Percentiles rank a stretch among this genome's conserved stretches.
Evolutionary conservation across 2,888 invertebrate genomes (phyloP).

Genomic region (Epirrhoe tristata): DNA sequence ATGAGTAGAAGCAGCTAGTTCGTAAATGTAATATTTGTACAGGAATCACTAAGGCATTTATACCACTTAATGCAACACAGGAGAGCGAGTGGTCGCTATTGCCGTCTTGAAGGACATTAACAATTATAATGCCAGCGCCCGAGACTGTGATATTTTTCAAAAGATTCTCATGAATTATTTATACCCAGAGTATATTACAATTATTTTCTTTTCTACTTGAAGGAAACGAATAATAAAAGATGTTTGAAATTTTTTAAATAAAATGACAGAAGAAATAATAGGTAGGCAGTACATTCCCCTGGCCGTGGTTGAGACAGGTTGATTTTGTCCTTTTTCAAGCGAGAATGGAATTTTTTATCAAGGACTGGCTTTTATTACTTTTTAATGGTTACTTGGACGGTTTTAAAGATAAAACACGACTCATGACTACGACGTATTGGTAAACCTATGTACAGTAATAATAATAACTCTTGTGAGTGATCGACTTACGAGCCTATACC

Average conservation of each 20-base stretch:
- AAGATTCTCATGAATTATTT: constrained; percentile 81
- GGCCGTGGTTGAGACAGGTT: constrained; percentile 24
- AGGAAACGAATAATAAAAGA: constrained; percentile 72
- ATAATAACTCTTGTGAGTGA: not conserved
- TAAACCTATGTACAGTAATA: not conserved
- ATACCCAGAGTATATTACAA: constrained; percentile 74
- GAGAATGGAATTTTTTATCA: constrained; percentile 33
- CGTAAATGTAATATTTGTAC: not conserved
- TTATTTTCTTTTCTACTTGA: constrained; percentile 75
- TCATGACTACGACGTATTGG: constrained; percentile 3
- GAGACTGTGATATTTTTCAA: constrained; percentile 72
- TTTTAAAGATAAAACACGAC: constrained; percentile 16
- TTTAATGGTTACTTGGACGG: constrained; percentile 25
- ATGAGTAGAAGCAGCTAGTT: no score
- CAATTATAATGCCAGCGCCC: constrained; percentile 78
- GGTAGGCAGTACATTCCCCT: constrained; percentile 30
- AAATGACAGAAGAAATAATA: constrained; percentile 43
- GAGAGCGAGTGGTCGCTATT: constrained; percentile 16
- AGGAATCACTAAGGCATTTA: not conserved
- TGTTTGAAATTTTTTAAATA: constrained; percentile 54
- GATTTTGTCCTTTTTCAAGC: constrained; percentile 33
- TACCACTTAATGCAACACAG: constrained; percentile 48
- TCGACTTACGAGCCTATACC: no score
- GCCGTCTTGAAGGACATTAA: constrained; percentile 57
- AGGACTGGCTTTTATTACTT: constrained; percentile 31